Evolutionary conservation across 2,113 vertebrate genomes (phyloP).

Genomic region (Myotis brandtii): DNA sequence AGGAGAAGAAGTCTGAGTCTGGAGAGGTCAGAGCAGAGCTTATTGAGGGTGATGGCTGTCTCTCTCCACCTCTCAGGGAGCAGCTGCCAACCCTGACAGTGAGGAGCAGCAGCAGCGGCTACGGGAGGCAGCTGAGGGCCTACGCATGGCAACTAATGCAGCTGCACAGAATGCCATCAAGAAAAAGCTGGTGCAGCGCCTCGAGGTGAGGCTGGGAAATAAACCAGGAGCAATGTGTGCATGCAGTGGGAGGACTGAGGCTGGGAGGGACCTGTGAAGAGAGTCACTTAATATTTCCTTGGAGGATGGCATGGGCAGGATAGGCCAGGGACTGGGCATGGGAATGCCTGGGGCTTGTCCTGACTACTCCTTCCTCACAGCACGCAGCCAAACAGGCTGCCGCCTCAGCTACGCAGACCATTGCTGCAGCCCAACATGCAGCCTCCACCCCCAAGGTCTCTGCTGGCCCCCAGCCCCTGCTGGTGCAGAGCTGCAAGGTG

Average conservation of each 20-base stretch:
- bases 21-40: neutral
- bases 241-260: neutral
- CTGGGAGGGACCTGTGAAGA: accelerated
- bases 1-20: neutral
- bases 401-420: slow-evolving; percentile 95
- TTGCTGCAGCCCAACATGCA: slow-evolving; percentile 94
- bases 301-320: neutral
- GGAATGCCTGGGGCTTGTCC: neutral
- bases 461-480: slow-evolving; percentile 94
- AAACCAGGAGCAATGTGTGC: neutral
- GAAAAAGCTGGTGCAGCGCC: slow-evolving; percentile 96
- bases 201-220: slow-evolving; percentile 89
- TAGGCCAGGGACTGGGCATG: accelerated
- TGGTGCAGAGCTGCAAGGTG: slow-evolving; percentile 98
- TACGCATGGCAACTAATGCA: slow-evolving; percentile 96
- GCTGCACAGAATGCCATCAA: slow-evolving; percentile 98
- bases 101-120: slow-evolving; percentile 98
- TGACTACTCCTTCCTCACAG: slow-evolving; percentile 79
- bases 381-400: slow-evolving; percentile 96
- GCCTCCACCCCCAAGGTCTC: slow-evolving; percentile 95
- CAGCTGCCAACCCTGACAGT: slow-evolving; percentile 96
- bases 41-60: neutral
- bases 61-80: slow-evolving; percentile 88
- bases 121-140: slow-evolving; percentile 95
- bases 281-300: neutral